A percentile compares a stretch with the other conserved stretches of the same genome.
phyloP scores from a whole-genome alignment of 2,888 invertebrate genomes.

The Pseudococcus viburni region DNA sequence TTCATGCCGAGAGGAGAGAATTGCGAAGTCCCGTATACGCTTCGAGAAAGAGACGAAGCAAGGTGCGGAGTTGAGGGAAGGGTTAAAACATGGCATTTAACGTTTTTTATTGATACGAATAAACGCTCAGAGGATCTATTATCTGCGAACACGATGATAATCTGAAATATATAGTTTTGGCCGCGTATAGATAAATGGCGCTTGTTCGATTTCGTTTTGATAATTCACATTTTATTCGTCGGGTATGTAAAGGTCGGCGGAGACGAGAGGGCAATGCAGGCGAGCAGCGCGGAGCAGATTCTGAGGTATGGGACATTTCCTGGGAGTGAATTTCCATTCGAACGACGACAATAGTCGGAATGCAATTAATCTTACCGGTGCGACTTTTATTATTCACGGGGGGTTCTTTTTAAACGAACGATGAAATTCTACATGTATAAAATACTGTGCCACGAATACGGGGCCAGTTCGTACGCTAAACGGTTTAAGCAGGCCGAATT shows the following conservation, averaged over 20 bases:
- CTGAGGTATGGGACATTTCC: constrained; percentile 59
- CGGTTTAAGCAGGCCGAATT: neutral
- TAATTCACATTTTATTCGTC: constrained; percentile 60
- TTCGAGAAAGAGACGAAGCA: neutral
- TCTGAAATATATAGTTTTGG: constrained; percentile 58
- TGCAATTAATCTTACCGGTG: constrained; percentile 61
- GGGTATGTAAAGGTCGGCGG: neutral
- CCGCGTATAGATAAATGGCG: constrained; percentile 54
- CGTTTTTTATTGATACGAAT: constrained; percentile 29
- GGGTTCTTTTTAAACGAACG: constrained; percentile 59
- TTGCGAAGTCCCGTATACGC: no score
- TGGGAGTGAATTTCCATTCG: constrained; percentile 57
- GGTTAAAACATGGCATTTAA: constrained; percentile 38
- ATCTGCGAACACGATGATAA: constrained; percentile 57
- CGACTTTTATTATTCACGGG: constrained; percentile 63
- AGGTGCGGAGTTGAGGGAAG: neutral
- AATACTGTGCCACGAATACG: neutral
- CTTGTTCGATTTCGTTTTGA: constrained; percentile 60
- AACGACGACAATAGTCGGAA: constrained; percentile 62
- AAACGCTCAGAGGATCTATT: constrained; percentile 21
- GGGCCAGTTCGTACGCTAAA: neutral
- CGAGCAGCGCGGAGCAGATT: neutral
- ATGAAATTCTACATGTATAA: constrained; percentile 15
- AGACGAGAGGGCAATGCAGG: neutral
- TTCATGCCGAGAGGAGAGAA: neutral